These are phyloP conservation scores for Tigriopus japonicus DNA, from an alignment of 1,140 invertebrate species.

Conservation along the genomic window DNA sequence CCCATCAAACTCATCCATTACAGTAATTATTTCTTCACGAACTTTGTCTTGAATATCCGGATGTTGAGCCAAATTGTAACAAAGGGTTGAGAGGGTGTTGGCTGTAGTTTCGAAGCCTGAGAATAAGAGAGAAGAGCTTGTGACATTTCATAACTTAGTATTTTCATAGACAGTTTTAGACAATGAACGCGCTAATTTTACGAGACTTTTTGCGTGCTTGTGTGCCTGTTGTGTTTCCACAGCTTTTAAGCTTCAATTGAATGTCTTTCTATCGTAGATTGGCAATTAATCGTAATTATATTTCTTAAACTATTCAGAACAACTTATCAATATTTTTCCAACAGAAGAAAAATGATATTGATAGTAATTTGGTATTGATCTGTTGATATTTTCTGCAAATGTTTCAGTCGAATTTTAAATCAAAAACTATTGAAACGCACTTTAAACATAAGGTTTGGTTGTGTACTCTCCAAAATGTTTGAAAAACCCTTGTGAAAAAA, in stretches of 20 bases:
- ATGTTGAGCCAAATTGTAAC: background rate
- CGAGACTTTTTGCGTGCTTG: background rate
- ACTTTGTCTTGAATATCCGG: slow-evolving; percentile 3
- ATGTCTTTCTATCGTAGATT: no score
- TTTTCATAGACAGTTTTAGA: background rate
- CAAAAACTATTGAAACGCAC: no score
- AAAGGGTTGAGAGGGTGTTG: background rate
- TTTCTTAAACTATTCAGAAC: no score
- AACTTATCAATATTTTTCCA: no score
- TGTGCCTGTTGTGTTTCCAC: background rate
- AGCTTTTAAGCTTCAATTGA: background rate
- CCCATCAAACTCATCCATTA: background rate
- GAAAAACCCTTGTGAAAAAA: no score
- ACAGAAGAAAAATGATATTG: no score
- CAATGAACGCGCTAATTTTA: background rate
- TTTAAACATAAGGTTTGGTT: no score
- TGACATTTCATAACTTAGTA: background rate
- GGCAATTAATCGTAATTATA: no score
- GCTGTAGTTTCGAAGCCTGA: background rate
- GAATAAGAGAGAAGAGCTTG: background rate
- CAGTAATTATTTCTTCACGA: background rate
- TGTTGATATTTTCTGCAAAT: no score
- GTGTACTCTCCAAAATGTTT: no score
- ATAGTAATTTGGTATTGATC: no score
- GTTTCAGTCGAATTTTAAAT: no score